A percentile compares a stretch with the other conserved stretches of the same genome.
Conservation (phyloP, 2,888 invertebrate genomes). For the Stenodera caucasica region DNA sequence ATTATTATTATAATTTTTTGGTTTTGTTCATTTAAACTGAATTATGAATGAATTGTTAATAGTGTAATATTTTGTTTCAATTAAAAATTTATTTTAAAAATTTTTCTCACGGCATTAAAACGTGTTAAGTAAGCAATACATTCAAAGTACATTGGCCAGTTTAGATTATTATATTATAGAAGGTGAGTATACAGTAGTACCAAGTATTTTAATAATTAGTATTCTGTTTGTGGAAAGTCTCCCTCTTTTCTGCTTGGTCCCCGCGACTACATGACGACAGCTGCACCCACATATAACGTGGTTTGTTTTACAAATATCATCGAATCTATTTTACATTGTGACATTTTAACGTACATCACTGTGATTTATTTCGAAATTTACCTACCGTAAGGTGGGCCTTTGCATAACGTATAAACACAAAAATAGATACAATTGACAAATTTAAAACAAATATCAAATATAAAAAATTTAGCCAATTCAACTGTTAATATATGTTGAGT, state of each 20-base stretch:
- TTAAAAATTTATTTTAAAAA: slow-evolving; percentile 33
- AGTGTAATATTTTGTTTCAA: slow-evolving; percentile 34
- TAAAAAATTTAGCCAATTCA: too few species aligned
- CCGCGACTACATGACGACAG: slow-evolving; percentile 48
- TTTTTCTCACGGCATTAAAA: slow-evolving; percentile 39
- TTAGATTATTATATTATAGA: slow-evolving; percentile 7
- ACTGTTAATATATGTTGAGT: not conserved
- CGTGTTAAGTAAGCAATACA: slow-evolving; percentile 42
- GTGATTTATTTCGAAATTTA: slow-evolving; percentile 33
- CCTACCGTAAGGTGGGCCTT: slow-evolving; percentile 18
- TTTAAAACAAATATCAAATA: too few species aligned
- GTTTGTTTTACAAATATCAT: slow-evolving; percentile 42
- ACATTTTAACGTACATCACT: slow-evolving; percentile 32
- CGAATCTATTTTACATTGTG: slow-evolving; percentile 41
- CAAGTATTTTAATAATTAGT: slow-evolving; percentile 39
- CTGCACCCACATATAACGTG: slow-evolving; percentile 51
- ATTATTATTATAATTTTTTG: not conserved
- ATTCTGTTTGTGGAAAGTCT: slow-evolving; percentile 36
- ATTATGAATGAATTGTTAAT: slow-evolving; percentile 36
- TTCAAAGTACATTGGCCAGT: slow-evolving; percentile 42
- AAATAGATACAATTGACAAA: not conserved
- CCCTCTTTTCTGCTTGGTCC: slow-evolving; percentile 26
- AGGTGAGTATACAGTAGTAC: slow-evolving; percentile 31
- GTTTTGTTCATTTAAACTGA: not conserved
- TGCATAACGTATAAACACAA: slow-evolving; percentile 32